phyloP scores from a whole-genome alignment of 2,888 invertebrate genomes.

The Helicoverpa assulta region DNA sequence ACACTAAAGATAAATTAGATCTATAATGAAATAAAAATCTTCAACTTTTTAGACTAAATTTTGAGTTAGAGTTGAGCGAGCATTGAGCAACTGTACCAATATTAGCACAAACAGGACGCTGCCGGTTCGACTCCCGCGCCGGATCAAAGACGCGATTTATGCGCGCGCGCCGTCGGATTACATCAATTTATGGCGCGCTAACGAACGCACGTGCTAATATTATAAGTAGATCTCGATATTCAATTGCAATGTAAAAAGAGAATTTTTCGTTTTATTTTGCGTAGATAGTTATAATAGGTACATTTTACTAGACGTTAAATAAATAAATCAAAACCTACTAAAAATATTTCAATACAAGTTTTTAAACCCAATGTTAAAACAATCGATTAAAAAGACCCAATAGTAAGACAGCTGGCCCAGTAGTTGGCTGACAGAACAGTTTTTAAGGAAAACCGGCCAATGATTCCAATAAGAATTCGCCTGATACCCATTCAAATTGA shows the following conservation, averaged over 20 bases:
- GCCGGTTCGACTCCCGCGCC: conserved; percentile 60
- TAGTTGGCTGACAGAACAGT: too few relatives aligned
- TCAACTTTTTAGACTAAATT: not conserved
- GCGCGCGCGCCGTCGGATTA: conserved; percentile 64
- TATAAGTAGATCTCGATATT: conserved; percentile 33
- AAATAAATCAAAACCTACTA: too few relatives aligned
- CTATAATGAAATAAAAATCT: too few relatives aligned
- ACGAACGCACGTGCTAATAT: conserved; percentile 62
- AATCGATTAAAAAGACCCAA: too few relatives aligned
- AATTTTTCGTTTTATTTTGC: not conserved
- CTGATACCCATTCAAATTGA: too few relatives aligned
- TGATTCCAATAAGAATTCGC: not conserved
- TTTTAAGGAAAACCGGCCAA: not conserved
- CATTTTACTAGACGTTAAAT: too few relatives aligned
- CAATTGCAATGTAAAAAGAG: conserved; percentile 20
- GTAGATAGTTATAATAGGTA: not conserved
- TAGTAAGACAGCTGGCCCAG: too few relatives aligned
- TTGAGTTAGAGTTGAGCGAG: not conserved
- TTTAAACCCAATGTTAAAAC: too few relatives aligned
- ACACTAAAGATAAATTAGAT: too few relatives aligned
- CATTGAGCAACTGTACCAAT: conserved; percentile 46
- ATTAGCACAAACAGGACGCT: conserved; percentile 58
- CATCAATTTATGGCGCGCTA: conserved; percentile 69
- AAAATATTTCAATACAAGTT: too few relatives aligned
- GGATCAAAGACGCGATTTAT: conserved; percentile 70